Base-by-base conservation (phyloP, 2,113 vertebrate genomes). In the Macquaria ambigua region DNA sequence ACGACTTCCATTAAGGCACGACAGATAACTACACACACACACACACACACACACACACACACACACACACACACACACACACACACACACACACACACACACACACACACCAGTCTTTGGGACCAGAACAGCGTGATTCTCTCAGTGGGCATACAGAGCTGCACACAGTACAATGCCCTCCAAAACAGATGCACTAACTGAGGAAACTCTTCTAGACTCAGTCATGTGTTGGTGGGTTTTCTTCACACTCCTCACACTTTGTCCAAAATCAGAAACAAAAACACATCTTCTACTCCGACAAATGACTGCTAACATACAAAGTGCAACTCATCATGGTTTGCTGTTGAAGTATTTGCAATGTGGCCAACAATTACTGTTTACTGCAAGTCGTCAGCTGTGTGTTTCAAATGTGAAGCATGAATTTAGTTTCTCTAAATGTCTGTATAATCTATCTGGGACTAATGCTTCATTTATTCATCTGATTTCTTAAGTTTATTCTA, bases 1-100 rank as follows among this genome's bases (percentile, higher is more conserved):
- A 84, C 0, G 0, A 90, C 80, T 83, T 92, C 66, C 84, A 90
- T 84, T 93, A 94, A 93, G 92, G 93, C 93, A 94, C 89, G 11
- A 93, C 93, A 94, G 68, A 92, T 52, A 79, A 91, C 77, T 3
- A 74, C 81, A 74, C 50, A 20, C 62, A 63, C 41, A 66, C 23
- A 55, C 58, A 62, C 28, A 16, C 73, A 61, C 43, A 79, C 81
- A 74, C 52, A 56, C 58, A 58, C 53, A 79, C 37, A 48, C 58
- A 64, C 63, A 78, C 52, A n/a, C n/a, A n/a, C n/a, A n/a, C n/a
- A n/a, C n/a, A n/a, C 71, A 82, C 77, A 85, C 66, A 79, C 55
- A 81, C 53, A 68, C 55, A 88, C 82, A 83, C 73, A 84, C 67
- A 71, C 46, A n/a, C 43, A 79, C 81, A 74, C 52, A 56, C 58